Base-by-base conservation (phyloP, 1,140 invertebrate species). In the Achatina immaculata region DNA sequence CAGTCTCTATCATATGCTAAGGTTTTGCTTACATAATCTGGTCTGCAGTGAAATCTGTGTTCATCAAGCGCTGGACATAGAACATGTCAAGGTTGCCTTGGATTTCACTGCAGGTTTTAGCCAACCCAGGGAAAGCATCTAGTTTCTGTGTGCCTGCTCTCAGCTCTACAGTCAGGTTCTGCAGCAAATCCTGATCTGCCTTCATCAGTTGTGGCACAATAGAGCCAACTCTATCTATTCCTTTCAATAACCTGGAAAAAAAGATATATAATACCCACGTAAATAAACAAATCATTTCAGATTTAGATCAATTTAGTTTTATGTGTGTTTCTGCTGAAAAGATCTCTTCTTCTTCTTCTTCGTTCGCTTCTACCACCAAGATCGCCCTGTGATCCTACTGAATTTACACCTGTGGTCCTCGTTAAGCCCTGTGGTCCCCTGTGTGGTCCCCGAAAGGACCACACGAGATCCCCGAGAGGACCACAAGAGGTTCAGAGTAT, bases 31-130 rank as follows among this genome's bases (percentile, higher is more conserved):
- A 82, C 81, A 62, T 55, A n/a, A 89, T 16, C 24, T 88, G 84
- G 42, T 80, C 66, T 16, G 85, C 42, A 19, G 80, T 73, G 74
- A 83, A 88, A 40, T 89, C 87, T 42, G 86, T 85, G 4, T 66
- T 68, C 86, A 89, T 88, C 28, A 88, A 81, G 19, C 85, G 58
- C 42, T 84, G 82, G 1, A 87, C 85, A 65, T 78, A 89, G 78
- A 89, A 87, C 66, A 88, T 68, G 55, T 89, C 88, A 1, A 87
- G 82, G 36, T 84, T 78, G 9, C 88, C 88, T 42, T 86, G 76
- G 2, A 78, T 43, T 24, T 66, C 31, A 43, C 40, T 68, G 31
- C 58, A 66, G 28, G 24, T 68, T 16, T 31, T 48, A 36, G 76
- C 66, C 43, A 78, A 36, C 1, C 19, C 31, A n/a, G 76, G 76